Evolutionary conservation across 2,113 vertebrate genomes (phyloP), one percentile per base, ranked within the genome.

Genomic region (Sander vitreus): DNA sequence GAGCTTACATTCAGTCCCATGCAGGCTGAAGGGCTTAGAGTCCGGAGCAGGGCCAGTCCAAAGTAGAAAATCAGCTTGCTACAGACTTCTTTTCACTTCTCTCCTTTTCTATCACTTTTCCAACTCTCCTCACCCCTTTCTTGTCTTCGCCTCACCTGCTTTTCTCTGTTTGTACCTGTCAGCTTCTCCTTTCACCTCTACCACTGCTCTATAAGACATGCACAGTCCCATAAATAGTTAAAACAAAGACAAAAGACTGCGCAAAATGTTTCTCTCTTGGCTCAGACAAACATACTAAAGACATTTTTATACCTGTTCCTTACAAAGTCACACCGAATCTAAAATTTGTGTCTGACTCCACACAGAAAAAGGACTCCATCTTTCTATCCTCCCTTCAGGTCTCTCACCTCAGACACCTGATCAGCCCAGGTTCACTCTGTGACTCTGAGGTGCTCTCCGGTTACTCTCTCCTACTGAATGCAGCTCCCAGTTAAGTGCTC

Each of bases 371-470:
- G 4, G 50, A 18, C 58, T 81, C 71, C 81, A 89, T 89, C 79
- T 51, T 71, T 73, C 13, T 27, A 25, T 66, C 16, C 73, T 65
- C 51, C 21, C 23, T 21, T 73, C 76, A 57, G 64, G 21, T 73
- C 54, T 80, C 73, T 84, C 74, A 84, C 66, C 57, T 70, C 73
- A 25, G 93, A 93, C 80, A 94, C 85, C 86, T 73, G 92, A 93
- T 89, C 87, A 21, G 79, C 51, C 57, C 63, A 14, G 79, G 85
- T 88, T 88, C 89, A 78, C 84, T 83, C n/a, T 2, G 51, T 45
- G 78, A 80, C 80, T 70, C 78, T 19, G 45, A 81, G 45, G 75
- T 53, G 81, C 50, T 92, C 91, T 94, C 94, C 21, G 47, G 89
- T 94, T 94, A 86, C 93, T 45, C 58, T 63, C 80, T 68, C 62